phyloP scores from a whole-genome alignment of 2,888 invertebrate genomes.

The Fragum whitleyi region DNA sequence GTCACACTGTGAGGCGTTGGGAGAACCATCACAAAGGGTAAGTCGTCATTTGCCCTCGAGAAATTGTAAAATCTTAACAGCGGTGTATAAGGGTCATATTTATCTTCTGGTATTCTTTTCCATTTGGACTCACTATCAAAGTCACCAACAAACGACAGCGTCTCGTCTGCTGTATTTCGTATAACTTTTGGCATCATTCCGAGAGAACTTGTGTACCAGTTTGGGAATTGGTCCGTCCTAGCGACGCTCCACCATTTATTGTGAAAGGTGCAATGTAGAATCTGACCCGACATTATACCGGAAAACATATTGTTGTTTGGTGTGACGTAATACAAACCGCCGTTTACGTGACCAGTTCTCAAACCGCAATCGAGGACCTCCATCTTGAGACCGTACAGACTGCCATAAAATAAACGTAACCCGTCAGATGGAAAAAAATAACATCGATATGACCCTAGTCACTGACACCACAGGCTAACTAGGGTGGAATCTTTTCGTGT shows the following conservation, averaged over 20 bases:
- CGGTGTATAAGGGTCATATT: conserved; percentile 74
- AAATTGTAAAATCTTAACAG: conserved; percentile 50
- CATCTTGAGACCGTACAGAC: conserved; percentile 40
- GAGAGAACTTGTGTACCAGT: conserved; percentile 72
- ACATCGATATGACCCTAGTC: background rate
- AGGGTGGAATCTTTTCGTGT: too few species aligned
- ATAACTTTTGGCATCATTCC: conserved; percentile 68
- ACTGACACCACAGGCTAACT: too few species aligned
- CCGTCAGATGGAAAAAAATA: too few species aligned
- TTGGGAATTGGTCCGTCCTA: conserved; percentile 70
- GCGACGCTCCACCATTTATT: conserved; percentile 63
- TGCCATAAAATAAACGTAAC: too few species aligned
- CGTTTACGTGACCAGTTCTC: conserved; percentile 67
- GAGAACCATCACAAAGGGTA: background rate
- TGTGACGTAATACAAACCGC: conserved; percentile 68
- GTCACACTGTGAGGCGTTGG: background rate
- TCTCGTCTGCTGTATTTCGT: conserved; percentile 62
- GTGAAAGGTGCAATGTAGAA: conserved; percentile 37
- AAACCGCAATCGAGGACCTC: conserved; percentile 62
- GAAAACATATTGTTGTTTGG: conserved; percentile 55
- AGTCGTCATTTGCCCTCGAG: background rate
- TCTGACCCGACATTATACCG: conserved; percentile 46
- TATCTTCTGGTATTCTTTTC: conserved; percentile 68
- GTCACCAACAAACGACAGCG: conserved; percentile 66
- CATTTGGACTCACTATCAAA: conserved; percentile 70